Conservation (phyloP, 2,888 invertebrate genomes). For the Drosophila basisetae region DNA sequence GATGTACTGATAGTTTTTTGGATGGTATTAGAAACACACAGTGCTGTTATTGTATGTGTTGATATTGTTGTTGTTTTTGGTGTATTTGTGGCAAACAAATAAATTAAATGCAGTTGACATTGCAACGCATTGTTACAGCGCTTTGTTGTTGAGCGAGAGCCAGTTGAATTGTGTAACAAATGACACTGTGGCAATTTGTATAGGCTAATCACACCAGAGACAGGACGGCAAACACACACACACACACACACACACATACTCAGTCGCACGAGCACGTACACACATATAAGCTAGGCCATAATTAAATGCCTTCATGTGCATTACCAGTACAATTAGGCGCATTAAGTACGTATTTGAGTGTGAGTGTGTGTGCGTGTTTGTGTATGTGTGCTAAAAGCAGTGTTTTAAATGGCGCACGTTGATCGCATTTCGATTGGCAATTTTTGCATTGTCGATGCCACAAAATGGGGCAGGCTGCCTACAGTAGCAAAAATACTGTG, state of each 20-base stretch:
- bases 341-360: conserved; percentile 33
- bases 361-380: conserved; percentile 9
- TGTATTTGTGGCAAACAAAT: conserved; percentile 51
- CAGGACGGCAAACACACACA: conserved; percentile 12
- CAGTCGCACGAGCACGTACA: conserved; percentile 12
- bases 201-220: conserved; percentile 69
- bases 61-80: conserved; percentile 18
- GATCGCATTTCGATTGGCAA: conserved; percentile 50
- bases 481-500: conserved; percentile 25
- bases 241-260: conserved; percentile 9
- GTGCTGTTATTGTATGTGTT: background rate
- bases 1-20: conserved; percentile 52
- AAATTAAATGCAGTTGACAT: conserved; percentile 67
- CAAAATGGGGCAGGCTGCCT: conserved; percentile 38
- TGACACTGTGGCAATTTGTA: conserved; percentile 71
- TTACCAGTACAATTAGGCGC: conserved; percentile 73
- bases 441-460: conserved; percentile 68
- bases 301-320: conserved; percentile 64
- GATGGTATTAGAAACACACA: conserved; percentile 38
- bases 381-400: conserved; percentile 7
- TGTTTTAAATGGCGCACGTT: conserved; percentile 58
- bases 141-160: conserved; percentile 21
- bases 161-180: conserved; percentile 52
- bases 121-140: conserved; percentile 24
- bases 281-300: conserved; percentile 38